Evolutionary conservation across 2,797 vertebrate genomes (phyloP), one percentile per base, ranked within the genome.

Genomic region (Garrulus glandarius): DNA sequence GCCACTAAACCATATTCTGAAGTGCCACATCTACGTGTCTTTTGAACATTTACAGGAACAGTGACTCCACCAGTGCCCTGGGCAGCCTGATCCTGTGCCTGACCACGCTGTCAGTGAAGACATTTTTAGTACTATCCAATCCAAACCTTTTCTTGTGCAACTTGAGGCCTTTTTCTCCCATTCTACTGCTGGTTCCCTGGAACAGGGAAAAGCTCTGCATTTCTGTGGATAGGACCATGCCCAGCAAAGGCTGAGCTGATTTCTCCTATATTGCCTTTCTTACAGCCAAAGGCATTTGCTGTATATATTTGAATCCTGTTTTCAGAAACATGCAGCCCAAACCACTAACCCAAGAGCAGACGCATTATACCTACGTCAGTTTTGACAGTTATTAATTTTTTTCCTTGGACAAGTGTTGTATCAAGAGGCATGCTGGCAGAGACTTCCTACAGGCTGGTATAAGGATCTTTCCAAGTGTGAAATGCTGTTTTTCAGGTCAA

Each of bases 401-500:
- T 84, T 9, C 16, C 23, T 67, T 49, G 30, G 29, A 57, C 32
- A 65, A 84, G 13, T 17, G 11, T 41, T 78, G 12, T 24, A 52
- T 67, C 52, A 76, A 77, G 36, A 92, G 44, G 6, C 59, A 26
- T 15, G 29, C 32, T 79, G 74, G 37, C 59, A 91, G 39, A 78
- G 17, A 59, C 56, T 84, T 91, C 84, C 70, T 65, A 16, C 10
- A 37, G 37, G 24, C 12, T 92, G 21, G 27, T 53, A 74, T 27
- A 60, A 69, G 15, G 53, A 74, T 61, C 49, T 79, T 85, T 88
- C 75, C 71, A 77, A 85, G 64, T 77, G 56, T 94, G 86, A 95
- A 94, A 87, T 77, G 36, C 17, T 87, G 8, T 91, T 85, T 32
- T 82, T 94, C 64, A 61, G 44, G 67, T 87, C 84, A 92, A 65